phyloP scores from a whole-genome alignment of 2,113 vertebrate genomes.

The Guaruba guarouba region DNA sequence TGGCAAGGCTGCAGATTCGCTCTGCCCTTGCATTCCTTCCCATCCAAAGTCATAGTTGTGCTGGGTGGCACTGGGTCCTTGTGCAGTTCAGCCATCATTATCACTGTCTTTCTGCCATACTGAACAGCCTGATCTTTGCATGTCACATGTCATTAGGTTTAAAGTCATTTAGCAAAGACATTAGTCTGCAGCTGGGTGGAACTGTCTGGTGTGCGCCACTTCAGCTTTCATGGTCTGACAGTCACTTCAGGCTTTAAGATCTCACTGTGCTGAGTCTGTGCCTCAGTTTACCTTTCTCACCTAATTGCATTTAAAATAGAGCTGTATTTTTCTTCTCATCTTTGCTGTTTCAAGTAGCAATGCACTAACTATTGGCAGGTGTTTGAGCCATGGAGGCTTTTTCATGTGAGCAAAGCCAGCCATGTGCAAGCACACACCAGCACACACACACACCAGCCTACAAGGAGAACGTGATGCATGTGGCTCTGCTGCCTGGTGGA shows the following conservation, averaged over 20 bases:
- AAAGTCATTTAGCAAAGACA: background rate
- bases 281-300: constrained; percentile 15
- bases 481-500: background rate
- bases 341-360: background rate
- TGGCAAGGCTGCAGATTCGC: background rate
- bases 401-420: rapidly evolving
- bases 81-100: background rate
- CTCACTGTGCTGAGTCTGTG: background rate
- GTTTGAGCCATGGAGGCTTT: background rate
- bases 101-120: background rate
- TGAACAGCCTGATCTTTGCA: background rate
- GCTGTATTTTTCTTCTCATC: background rate
- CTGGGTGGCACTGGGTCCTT: background rate
- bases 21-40: background rate
- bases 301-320: background rate
- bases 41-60: background rate
- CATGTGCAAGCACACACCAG: background rate
- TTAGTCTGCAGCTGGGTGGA: background rate
- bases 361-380: too few species aligned
- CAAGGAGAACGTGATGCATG: background rate
- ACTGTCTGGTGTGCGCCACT: constrained; percentile 1
- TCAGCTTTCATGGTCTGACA: background rate
- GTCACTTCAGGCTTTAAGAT: background rate
- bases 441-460: too few species aligned
- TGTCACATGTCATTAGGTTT: background rate